Evolutionary conservation across 2,113 vertebrate species (phyloP), one percentile per base, ranked within the genome.

Genomic region (Cololabis saira): DNA sequence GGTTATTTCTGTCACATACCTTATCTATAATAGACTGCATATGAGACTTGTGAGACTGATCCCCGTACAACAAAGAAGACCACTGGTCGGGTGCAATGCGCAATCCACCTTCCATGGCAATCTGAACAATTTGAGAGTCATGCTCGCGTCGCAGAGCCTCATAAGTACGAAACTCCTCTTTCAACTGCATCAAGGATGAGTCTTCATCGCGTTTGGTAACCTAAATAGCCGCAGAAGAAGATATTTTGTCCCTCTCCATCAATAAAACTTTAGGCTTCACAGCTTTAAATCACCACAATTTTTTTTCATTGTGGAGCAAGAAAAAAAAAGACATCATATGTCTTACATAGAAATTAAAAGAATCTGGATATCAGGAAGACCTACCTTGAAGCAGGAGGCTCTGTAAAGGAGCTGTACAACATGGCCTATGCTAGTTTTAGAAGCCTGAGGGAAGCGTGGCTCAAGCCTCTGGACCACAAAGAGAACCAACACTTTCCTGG

Each of bases 11-110:
- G 2, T 53, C 9, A 48, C 74, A 15, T 27, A 99, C 98, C 96
- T 99, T 99, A 92, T 99, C 98, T 44, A 99, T 99, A 81, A 99
- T 99, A 56, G 96, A 98, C 91, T 99, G 98, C 98, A 99, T 99
- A 73, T 99, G 98, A 59, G 98, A 99, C 89, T 99, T 99, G 85
- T 99, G 98, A 55, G 96, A 96, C 59, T 98, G 97, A 89, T 99
- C 98, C 72, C 98, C 98, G 0, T 99, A 99, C 0, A 99, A 89
- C 67, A 99, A 90, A 0, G 98, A 99, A 69, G 98, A 99, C 98
- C 98, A 99, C 75, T 99, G 98, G 90, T 99, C 98, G 0, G 98
- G 98, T 12, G 98, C 98, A n/a, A 99, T 99, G 56, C 98, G 95
- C 73, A 99, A 88, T 12, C 98, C 98, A 5, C 96, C 98, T 63